These are phyloP conservation scores for Anniella stebbinsi DNA, from an alignment of 2,797 vertebrate genomes.

Conservation along the genomic window DNA sequence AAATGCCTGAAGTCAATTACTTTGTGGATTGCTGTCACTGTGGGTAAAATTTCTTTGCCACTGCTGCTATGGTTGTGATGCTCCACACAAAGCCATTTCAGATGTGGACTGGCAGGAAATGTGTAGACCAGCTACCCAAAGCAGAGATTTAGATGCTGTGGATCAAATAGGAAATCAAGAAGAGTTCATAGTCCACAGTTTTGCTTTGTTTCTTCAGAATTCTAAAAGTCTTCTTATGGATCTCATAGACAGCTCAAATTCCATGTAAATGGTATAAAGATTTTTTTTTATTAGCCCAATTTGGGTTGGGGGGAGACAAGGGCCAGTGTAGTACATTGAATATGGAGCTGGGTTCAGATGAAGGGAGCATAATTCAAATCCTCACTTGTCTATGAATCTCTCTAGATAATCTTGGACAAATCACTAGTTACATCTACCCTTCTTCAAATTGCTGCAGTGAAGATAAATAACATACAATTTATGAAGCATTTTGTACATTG, in stretches of 20 bases:
- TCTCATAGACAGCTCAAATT: not conserved
- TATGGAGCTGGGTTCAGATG: not conserved
- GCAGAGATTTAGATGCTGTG: fast-evolving
- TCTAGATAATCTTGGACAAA: not conserved
- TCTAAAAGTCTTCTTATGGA: not conserved
- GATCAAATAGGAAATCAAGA: not conserved
- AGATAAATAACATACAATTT: not conserved
- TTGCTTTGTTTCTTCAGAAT: not conserved
- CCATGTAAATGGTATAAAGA: not conserved
- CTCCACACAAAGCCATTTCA: not conserved
- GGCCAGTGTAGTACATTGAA: not conserved
- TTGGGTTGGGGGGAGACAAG: too few species aligned
- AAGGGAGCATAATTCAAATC: not conserved
- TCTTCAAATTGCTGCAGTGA: not conserved
- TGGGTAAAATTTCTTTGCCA: not conserved
- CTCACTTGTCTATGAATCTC: not conserved
- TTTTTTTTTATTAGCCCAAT: not conserved
- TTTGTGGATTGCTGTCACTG: not conserved
- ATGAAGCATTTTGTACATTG: not conserved
- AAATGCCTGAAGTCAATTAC: not conserved
- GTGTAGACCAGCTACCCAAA: not conserved
- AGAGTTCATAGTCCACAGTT: not conserved
- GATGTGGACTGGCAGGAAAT: not conserved
- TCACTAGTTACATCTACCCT: not conserved
- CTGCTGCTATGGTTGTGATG: not conserved